A percentile compares a stretch with the other conserved stretches of the same genome.
Evolutionary conservation across 2,113 vertebrate species (phyloP).

Genomic region (Terrapene triunguis): DNA sequence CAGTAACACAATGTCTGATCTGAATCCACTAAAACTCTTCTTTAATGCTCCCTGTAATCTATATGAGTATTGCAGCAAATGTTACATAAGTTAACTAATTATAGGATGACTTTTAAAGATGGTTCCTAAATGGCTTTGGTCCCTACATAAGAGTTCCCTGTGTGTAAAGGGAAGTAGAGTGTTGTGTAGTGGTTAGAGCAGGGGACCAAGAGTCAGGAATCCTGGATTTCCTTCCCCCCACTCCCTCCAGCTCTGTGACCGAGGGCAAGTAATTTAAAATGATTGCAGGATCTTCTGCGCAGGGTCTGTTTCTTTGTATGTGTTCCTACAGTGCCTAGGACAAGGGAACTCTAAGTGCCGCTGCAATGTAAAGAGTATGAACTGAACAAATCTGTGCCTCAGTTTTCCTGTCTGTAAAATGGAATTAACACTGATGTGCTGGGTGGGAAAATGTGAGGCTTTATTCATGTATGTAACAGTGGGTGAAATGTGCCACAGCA

Average conservation of each 20-base stretch:
- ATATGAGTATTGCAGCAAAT: accelerated
- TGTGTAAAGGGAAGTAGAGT: background rate
- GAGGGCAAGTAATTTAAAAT: background rate
- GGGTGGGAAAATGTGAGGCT: background rate
- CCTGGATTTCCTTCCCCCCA: accelerated
- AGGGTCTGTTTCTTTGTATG: background rate
- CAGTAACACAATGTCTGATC: background rate
- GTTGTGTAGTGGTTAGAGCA: background rate
- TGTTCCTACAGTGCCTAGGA: accelerated
- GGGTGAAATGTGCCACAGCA: background rate
- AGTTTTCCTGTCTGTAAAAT: background rate
- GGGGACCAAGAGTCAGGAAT: background rate
- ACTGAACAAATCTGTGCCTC: background rate
- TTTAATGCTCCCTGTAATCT: accelerated
- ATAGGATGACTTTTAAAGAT: background rate
- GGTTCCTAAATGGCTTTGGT: accelerated
- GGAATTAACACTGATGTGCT: background rate
- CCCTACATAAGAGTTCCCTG: background rate
- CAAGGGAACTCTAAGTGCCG: background rate
- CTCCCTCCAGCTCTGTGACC: accelerated
- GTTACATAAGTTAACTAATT: background rate
- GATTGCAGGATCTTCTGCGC: background rate
- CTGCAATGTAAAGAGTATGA: accelerated
- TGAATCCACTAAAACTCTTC: background rate
- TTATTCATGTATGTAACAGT: background rate